These are phyloP conservation scores for Cremastobaeus sp. DNA, from an alignment of 2,888 invertebrate genomes.

Conservation along the genomic window DNA sequence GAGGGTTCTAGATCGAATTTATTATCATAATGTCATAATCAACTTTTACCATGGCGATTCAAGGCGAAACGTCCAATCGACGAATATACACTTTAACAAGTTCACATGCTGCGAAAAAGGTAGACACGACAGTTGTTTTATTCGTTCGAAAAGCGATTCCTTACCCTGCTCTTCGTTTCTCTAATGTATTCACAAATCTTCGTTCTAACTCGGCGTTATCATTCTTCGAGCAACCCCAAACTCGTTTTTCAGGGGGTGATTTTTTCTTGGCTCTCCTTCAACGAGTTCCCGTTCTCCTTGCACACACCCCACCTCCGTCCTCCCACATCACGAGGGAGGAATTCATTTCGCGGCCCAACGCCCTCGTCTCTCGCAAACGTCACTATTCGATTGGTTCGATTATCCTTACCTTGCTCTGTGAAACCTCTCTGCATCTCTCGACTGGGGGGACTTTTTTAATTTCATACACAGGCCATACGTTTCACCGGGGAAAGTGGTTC, in stretches of 20 bases:
- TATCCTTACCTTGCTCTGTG: slow-evolving; percentile 72
- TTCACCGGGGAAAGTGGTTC: no score
- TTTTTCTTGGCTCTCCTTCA: slow-evolving; percentile 60
- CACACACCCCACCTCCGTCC: slow-evolving; percentile 42
- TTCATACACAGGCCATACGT: no score
- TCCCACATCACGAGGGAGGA: slow-evolving; percentile 68
- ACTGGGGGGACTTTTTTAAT: slow-evolving; percentile 20
- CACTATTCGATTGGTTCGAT: slow-evolving; percentile 76
- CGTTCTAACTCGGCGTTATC: slow-evolving; percentile 75
- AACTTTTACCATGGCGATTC: no score
- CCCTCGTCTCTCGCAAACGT: slow-evolving; percentile 72
- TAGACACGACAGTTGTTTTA: slow-evolving; percentile 62
- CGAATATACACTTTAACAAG: no score
- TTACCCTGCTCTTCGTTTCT: slow-evolving; percentile 64
- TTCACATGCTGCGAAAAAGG: slow-evolving; percentile 72
- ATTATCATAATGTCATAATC: no score
- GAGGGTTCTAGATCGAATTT: no score
- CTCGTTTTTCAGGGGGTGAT: slow-evolving; percentile 59
- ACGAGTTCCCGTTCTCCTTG: slow-evolving; percentile 55
- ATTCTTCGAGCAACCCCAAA: slow-evolving; percentile 72
- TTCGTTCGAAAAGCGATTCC: slow-evolving; percentile 50
- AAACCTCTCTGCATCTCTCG: slow-evolving; percentile 55
- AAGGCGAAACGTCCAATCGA: no score
- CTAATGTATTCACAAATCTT: slow-evolving; percentile 78
- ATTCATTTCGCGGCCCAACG: slow-evolving; percentile 78